phyloP scores from a whole-genome alignment of 35 echinoderm and acorn worm genomes.

The Patiria miniata region DNA sequence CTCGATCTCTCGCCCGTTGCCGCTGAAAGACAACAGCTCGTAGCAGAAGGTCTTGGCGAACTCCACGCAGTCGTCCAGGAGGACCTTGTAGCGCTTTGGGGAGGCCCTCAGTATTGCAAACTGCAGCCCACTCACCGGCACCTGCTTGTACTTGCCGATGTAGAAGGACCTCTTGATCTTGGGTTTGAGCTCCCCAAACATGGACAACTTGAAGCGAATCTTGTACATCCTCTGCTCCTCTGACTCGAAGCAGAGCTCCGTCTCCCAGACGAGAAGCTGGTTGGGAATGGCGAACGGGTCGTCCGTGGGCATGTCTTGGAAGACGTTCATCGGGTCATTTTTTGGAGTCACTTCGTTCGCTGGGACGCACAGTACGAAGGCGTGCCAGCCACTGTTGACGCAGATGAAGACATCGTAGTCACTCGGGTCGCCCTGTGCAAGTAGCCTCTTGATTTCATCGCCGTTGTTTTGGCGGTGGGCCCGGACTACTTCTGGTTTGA shows the following conservation, averaged over 20 bases:
- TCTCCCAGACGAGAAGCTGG: slow-evolving; percentile 28
- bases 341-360: neutral
- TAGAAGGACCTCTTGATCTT: slow-evolving; percentile 37
- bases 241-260: slow-evolving; percentile 49
- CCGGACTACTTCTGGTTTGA: slow-evolving; percentile 30
- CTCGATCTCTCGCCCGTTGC: slow-evolving; percentile 49
- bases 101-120: slow-evolving; percentile 42
- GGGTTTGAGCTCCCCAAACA: slow-evolving; percentile 24
- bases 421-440: slow-evolving; percentile 1
- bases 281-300: slow-evolving; percentile 33
- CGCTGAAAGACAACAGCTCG: slow-evolving; percentile 38
- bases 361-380: slow-evolving; percentile 49
- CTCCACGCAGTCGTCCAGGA: slow-evolving; percentile 68
- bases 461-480: slow-evolving; percentile 35
- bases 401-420: slow-evolving; percentile 49
- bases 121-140: slow-evolving; percentile 28
- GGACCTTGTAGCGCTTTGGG: slow-evolving; percentile 37
- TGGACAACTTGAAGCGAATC: slow-evolving; percentile 26
- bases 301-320: slow-evolving; percentile 4
- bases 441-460: slow-evolving; percentile 11
- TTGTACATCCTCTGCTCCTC: slow-evolving; percentile 46
- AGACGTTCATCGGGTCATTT: neutral
- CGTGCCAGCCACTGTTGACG: slow-evolving; percentile 53
- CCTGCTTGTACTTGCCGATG: slow-evolving; percentile 39
- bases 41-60: slow-evolving; percentile 65